Base-by-base conservation (phyloP, 2,797 vertebrate genomes). In the Lepus townsendii region DNA sequence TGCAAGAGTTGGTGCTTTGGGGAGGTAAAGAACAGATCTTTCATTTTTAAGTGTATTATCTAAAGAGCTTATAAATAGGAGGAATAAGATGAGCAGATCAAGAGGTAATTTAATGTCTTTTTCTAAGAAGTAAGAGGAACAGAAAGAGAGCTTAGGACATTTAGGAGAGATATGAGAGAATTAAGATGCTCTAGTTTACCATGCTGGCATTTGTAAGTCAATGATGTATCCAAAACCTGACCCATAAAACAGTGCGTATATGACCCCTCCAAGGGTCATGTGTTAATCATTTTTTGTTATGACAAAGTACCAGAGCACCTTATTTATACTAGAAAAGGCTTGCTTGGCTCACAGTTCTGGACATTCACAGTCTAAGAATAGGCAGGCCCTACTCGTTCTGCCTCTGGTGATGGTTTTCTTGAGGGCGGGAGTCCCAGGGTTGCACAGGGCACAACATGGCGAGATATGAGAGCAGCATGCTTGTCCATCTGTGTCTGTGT, bases 51-150 rank as follows among this genome's bases (percentile, higher is more conserved):
- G 65, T 10, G 7, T 93, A 42, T 73, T 82, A 63, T 52, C 54
- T 94, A 35, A 92, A 95, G 62, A 83, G 17, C 80, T 82, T 66
- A 91, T 50, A 91, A 78, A 57, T 71, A 75, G 35, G 65, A 95
- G 60, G 50, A 85, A 30, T 84, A 66, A 75, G 63, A 65, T 75
- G 52, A 72, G 84, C 66, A 82, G 24, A 79, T 65, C 24, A 88
- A 92, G 79, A 93, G 3, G 66, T 95, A 60, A 83, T 77, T 83
- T 38, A 75, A 35, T 83, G n/a, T 2, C 0, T 4, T 83, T 72
- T 35, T 85, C 54, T 90, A n/a, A 92, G 27, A 79, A 90, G 32
- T 79, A 77, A 82, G 57, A 69, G 77, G 60, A 93, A 93, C 24
- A 86, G 35, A 57, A 83, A 76, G 60, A 87, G 35, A 7, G 30